A percentile compares a stretch with the other conserved stretches of the same genome.
Evolutionary conservation across 2,113 vertebrate genomes (phyloP).

Genomic region (Ophiodon elongatus): DNA sequence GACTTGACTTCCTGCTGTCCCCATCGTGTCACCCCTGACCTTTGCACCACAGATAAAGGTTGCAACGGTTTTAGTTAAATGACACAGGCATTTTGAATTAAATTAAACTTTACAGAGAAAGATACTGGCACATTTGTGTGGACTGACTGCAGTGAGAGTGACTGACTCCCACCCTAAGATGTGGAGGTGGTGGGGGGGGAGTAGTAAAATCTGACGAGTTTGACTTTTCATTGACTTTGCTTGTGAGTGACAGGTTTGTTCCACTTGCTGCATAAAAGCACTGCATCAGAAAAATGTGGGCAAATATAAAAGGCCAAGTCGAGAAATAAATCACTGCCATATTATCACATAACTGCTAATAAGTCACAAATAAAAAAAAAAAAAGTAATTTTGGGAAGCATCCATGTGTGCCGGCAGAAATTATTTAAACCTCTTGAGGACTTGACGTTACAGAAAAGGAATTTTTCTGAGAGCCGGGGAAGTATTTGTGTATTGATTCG

Average conservation of each 20-base stretch:
- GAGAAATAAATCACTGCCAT: slow-evolving; percentile 62
- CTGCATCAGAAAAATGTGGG: slow-evolving; percentile 26
- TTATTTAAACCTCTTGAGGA: slow-evolving; percentile 60
- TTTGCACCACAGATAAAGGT: neutral
- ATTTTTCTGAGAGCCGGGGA: slow-evolving; percentile 45
- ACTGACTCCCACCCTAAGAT: slow-evolving; percentile 1
- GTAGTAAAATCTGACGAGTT: slow-evolving; percentile 15
- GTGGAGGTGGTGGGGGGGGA: neutral
- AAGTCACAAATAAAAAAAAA: slow-evolving; percentile 56
- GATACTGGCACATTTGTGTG: neutral
- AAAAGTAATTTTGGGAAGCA: slow-evolving; percentile 50
- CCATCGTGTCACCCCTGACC: neutral
- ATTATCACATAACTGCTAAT: slow-evolving; percentile 56
- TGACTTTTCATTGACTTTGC: slow-evolving; percentile 52
- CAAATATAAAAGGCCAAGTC: slow-evolving; percentile 9
- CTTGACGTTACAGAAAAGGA: slow-evolving; percentile 30
- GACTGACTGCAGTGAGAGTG: neutral
- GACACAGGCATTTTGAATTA: neutral
- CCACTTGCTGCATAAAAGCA: slow-evolving; percentile 13
- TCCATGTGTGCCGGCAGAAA: slow-evolving; percentile 57
- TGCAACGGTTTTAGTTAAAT: neutral
- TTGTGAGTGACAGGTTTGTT: slow-evolving; percentile 44
- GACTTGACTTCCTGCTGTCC: neutral
- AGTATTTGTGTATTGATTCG: slow-evolving; percentile 68
- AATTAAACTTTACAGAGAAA: neutral